These are phyloP conservation scores for Chitala chitala DNA, from an alignment of 2,113 vertebrate species.

Conservation along the genomic window DNA sequence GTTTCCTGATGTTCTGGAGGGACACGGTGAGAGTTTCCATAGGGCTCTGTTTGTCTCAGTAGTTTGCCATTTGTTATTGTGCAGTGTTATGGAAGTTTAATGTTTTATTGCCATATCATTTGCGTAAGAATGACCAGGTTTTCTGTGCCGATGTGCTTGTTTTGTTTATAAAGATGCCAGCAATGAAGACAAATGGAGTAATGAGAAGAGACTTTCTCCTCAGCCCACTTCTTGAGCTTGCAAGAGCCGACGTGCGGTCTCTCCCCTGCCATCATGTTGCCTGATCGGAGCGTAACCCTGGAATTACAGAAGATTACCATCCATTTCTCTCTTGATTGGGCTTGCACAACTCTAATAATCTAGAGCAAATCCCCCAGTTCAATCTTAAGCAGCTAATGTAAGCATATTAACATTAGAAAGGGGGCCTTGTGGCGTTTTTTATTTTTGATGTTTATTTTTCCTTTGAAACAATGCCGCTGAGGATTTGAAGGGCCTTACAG, in stretches of 20 bases:
- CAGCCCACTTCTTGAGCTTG: background rate
- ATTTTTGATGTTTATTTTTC: constrained; percentile 32
- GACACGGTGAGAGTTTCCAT: too few species aligned
- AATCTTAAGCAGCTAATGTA: constrained; percentile 23
- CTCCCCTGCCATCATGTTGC: background rate
- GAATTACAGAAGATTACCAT: constrained; percentile 27
- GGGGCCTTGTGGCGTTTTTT: constrained; percentile 16
- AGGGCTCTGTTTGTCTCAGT: too few species aligned
- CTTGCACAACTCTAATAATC: constrained; percentile 22
- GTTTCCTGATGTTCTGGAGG: too few species aligned
- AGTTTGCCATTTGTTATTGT: too few species aligned
- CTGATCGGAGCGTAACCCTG: constrained; percentile 12
- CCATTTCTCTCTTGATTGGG: constrained; percentile 27
- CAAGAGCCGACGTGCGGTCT: background rate
- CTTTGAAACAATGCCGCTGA: constrained; percentile 16
- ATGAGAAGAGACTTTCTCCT: background rate
- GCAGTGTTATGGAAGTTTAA: background rate
- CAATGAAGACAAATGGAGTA: too few species aligned
- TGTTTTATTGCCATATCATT: background rate
- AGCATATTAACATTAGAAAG: constrained; percentile 29
- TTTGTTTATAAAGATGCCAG: background rate
- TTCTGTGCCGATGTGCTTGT: background rate
- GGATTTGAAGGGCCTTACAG: constrained; percentile 36
- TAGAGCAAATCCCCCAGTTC: constrained; percentile 29
- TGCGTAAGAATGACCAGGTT: background rate